Evolutionary conservation across 2,113 vertebrate genomes (phyloP).

Genomic region (Collichthys lucidus): DNA sequence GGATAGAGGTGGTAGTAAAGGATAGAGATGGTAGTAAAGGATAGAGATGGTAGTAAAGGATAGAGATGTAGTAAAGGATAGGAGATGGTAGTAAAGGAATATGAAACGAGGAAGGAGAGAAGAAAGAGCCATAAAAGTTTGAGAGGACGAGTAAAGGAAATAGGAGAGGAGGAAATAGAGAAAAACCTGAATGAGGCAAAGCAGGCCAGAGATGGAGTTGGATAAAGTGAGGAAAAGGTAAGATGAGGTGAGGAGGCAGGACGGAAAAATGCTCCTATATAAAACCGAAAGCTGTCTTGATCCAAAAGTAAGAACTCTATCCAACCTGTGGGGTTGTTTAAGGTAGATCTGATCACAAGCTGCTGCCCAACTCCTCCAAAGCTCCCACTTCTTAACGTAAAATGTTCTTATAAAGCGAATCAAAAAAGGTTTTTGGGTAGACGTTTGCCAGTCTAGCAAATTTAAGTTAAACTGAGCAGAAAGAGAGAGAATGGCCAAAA

Average conservation of each 20-base stretch:
- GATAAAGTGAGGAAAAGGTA: conserved; percentile 22
- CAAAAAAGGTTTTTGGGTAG: background rate
- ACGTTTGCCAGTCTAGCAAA: conserved; percentile 2
- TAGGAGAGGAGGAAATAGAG: conserved; percentile 3
- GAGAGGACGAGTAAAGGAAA: conserved; percentile 18
- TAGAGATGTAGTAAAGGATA: too few species aligned
- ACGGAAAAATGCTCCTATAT: background rate
- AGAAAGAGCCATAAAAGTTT: conserved; percentile 25
- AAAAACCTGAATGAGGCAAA: conserved; percentile 24
- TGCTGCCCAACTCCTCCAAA: background rate
- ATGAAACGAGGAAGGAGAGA: conserved; percentile 16
- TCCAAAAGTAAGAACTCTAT: background rate
- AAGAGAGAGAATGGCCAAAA: background rate
- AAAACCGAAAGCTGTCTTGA: background rate
- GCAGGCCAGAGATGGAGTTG: background rate
- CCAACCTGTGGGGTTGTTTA: background rate
- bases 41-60: too few species aligned
- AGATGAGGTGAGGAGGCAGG: conserved; percentile 7
- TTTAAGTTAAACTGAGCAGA: conserved; percentile 9
- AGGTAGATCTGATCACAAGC: background rate
- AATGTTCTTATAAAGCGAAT: conserved; percentile 1
- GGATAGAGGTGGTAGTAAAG: too few species aligned
- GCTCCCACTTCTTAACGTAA: background rate
- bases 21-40: too few species aligned
- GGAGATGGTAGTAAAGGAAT: too few species aligned